These are phyloP conservation scores for Ptychodera flava DNA, from an alignment of 35 echinoderm and acorn worm species.

Conservation along the genomic window DNA sequence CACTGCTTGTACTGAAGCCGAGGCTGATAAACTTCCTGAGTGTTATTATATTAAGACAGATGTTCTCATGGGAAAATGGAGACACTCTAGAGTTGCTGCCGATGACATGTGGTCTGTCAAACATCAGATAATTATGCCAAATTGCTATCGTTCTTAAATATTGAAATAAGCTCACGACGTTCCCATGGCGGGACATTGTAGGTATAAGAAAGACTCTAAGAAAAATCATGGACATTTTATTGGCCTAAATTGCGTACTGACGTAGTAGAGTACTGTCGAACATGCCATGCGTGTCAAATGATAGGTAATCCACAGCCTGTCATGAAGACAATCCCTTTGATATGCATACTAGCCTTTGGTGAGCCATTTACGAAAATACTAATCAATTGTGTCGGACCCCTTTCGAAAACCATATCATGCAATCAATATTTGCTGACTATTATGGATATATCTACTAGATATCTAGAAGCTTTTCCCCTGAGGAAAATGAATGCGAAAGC, in stretches of 20 bases:
- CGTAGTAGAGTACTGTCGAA: conserved; percentile 34
- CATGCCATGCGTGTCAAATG: conserved; percentile 55
- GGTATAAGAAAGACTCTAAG: conserved; percentile 41
- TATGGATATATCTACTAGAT: conserved; percentile 61
- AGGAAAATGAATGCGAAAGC: conserved; percentile 45
- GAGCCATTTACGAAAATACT: conserved; percentile 71
- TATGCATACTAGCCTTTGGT: conserved; percentile 70
- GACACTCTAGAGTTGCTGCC: conserved; percentile 20
- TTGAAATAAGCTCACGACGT: conserved; percentile 11
- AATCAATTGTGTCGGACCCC: conserved; percentile 62
- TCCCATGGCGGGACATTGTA: conserved; percentile 39
- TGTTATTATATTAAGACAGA: conserved; percentile 36
- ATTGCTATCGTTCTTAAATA: not conserved
- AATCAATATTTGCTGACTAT: conserved; percentile 68
- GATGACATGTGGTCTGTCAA: conserved; percentile 29
- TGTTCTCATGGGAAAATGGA: conserved; percentile 61
- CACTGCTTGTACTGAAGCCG: not conserved
- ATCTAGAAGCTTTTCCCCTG: conserved; percentile 57
- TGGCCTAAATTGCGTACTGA: conserved; percentile 39
- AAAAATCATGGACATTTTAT: conserved; percentile 37
- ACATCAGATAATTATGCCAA: conserved; percentile 46
- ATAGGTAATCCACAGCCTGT: conserved; percentile 78
- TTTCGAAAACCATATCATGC: conserved; percentile 49
- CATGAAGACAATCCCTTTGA: conserved; percentile 39
- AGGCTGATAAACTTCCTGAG: conserved; percentile 6